Evolutionary conservation across 2,113 vertebrate genomes (phyloP).

Genomic region (Pygoscelis adeliae): DNA sequence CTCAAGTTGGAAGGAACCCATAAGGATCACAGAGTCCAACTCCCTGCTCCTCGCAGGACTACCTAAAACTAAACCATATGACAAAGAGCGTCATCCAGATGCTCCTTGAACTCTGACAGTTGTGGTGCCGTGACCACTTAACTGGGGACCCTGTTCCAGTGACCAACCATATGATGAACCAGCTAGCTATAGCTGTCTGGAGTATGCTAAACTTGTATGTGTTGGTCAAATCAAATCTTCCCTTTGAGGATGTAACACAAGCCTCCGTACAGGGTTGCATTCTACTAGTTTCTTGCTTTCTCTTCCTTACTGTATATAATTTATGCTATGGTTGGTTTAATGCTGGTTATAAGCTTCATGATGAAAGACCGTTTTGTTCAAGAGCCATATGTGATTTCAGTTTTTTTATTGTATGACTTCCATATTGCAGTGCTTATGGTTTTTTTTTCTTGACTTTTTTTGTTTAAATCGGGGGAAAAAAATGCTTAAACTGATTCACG

Average conservation of each 20-base stretch:
- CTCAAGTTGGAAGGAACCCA: not conserved
- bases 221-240: not conserved
- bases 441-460: not conserved
- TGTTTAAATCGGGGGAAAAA: not conserved
- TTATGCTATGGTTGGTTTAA: not conserved
- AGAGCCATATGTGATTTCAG: not conserved
- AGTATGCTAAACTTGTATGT: not conserved
- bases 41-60: not conserved
- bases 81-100: not conserved
- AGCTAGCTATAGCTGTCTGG: not conserved
- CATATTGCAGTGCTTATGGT: not conserved
- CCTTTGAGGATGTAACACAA: not conserved
- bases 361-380: not conserved
- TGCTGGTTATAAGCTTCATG: not conserved
- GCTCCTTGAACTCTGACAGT: not conserved
- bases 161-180: not conserved
- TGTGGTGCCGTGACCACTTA: accelerated
- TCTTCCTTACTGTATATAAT: not conserved
- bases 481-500: not conserved
- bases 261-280: not conserved
- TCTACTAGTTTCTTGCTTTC: not conserved
- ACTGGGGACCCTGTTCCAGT: not conserved
- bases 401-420: not conserved
- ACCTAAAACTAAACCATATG: not conserved
- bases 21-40: not conserved